phyloP scores from a whole-genome alignment of 2,113 vertebrate genomes.

The Podilymbus podiceps region DNA sequence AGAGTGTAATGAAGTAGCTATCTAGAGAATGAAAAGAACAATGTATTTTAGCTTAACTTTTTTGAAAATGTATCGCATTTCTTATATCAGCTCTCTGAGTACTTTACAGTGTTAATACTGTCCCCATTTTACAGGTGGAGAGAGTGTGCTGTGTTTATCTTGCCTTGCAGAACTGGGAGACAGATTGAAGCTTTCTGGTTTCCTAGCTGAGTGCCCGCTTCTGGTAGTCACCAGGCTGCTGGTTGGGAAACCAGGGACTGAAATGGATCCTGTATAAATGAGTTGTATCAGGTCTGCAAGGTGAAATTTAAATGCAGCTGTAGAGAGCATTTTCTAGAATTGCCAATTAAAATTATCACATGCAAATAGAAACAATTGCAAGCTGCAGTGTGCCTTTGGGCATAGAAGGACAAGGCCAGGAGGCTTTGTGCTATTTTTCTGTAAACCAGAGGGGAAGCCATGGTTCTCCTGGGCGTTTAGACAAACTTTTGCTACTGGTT shows the following conservation, averaged over 20 bases:
- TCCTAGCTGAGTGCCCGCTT: not conserved
- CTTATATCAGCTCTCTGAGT: not conserved
- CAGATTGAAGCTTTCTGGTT: not conserved
- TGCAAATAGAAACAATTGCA: slow-evolving; percentile 28
- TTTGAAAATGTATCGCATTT: not conserved
- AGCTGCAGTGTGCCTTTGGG: not conserved
- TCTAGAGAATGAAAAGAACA: not conserved
- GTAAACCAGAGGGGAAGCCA: not conserved
- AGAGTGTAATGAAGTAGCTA: not conserved
- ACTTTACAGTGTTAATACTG: not conserved
- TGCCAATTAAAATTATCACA: slow-evolving; percentile 36
- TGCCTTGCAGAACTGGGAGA: not conserved
- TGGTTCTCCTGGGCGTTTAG: rapidly evolving
- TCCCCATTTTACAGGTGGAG: not conserved
- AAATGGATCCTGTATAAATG: not conserved
- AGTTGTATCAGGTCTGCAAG: not conserved
- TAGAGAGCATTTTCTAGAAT: slow-evolving; percentile 27
- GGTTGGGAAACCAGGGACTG: not conserved
- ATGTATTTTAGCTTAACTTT: not conserved
- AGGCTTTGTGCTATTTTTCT: not conserved
- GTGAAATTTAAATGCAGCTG: not conserved
- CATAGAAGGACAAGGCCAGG: not conserved
- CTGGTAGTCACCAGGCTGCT: not conserved
- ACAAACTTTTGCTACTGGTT: not conserved
- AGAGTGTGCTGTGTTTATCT: not conserved